Evolutionary conservation across 2,888 invertebrate genomes (phyloP), one percentile per base, ranked within the genome.

Genomic region (Tetramorium bicarinatum): DNA sequence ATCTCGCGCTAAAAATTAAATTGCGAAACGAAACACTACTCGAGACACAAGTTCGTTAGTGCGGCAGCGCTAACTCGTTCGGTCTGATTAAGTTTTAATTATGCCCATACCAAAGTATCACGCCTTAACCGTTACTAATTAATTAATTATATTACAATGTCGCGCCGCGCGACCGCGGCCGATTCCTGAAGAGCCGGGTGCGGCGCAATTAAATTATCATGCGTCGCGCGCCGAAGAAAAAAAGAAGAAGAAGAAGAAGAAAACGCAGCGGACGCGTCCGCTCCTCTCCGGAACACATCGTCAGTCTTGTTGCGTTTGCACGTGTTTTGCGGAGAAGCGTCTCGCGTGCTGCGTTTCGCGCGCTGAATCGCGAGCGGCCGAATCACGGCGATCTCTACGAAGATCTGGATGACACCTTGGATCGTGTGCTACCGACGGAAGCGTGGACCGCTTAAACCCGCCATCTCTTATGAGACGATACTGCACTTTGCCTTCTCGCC

Each of bases 231-330:
- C 56, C 64, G 66, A 47, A 67, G 52, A 21, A 54, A 15, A 18
- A 66, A 41, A 47, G 7, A 18, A 13, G 21, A 66, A 75, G 81
- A 41, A 47, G 7, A 18, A 13, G 21, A 66, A 75, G 81, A 85
- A 75, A 29, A 41, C 52, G 54, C 69, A 64, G 85, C 81, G 71
- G 83, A 84, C 85, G 34, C 54, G 62, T 64, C 85, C 85, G 69
- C 85, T 84, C 69, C 79, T 83, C 74, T 64, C 62, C 84, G 77
- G 49, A 85, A 88, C 86, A 84, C 88, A 89, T 92, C 89, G 85
- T 92, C 92, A 92, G 92, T 92, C 92, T 92, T 92, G 90, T 92
- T 91, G 90, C 92, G 90, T 92, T 92, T 92, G 82, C 90, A 88
- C 86, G 77, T 80, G 88, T 85, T 85, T 81, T 21, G 47, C 44